A percentile compares a stretch with the other conserved stretches of the same genome.
These are phyloP conservation scores for Lamproptera curius DNA, from an alignment of 2,888 invertebrate genomes.

Conservation along the genomic window DNA sequence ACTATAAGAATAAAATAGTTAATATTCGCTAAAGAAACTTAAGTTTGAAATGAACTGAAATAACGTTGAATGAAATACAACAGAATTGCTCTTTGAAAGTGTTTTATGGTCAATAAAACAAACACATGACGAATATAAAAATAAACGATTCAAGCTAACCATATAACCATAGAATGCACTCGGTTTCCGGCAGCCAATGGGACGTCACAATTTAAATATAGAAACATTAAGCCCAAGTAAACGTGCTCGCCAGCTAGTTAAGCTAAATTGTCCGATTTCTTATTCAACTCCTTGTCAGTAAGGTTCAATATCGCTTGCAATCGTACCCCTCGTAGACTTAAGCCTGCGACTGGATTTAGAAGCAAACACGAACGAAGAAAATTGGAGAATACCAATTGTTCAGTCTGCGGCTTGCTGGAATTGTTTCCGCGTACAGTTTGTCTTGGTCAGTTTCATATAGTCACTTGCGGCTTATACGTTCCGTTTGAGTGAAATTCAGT, in stretches of 20 bases:
- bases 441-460: too few relatives aligned
- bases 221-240: slow-evolving; percentile 1
- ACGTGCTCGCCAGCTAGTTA: not conserved
- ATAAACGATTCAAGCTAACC: not conserved
- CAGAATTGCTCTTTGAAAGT: not conserved
- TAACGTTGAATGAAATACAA: not conserved
- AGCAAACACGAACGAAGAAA: slow-evolving; percentile 9
- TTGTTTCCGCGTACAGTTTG: slow-evolving; percentile 4
- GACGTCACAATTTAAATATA: slow-evolving; percentile 11
- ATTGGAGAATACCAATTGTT: slow-evolving; percentile 7
- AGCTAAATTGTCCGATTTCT: not conserved
- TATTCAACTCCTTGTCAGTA: not conserved
- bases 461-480: too few relatives aligned
- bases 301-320: not conserved
- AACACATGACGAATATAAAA: not conserved
- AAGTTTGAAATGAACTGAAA: not conserved
- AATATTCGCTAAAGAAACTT: not conserved
- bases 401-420: slow-evolving; percentile 12
- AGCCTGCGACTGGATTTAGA: slow-evolving; percentile 11
- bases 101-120: not conserved
- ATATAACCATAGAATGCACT: slow-evolving; percentile 3
- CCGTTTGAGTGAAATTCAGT: too few relatives aligned
- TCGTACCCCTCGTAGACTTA: not conserved
- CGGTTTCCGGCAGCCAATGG: slow-evolving; percentile 2
- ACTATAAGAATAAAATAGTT: too few relatives aligned